Evolutionary conservation across 2,797 vertebrate species (phyloP).

Genomic region (Cuculus canorus): DNA sequence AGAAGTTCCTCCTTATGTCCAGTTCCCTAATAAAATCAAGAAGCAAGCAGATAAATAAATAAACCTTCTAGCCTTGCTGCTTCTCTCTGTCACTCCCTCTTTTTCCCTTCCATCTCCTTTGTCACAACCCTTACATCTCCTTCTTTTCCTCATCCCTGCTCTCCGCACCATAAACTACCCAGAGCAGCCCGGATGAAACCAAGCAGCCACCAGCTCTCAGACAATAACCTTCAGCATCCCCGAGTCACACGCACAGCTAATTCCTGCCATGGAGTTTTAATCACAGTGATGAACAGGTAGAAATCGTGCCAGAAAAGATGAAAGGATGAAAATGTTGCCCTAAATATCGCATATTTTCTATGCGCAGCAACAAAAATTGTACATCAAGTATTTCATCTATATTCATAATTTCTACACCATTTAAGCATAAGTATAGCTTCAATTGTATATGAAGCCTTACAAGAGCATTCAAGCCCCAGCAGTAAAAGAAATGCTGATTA

Average conservation of each 20-base stretch:
- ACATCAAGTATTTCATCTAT: constrained; percentile 44
- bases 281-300: constrained; percentile 25
- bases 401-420: constrained; percentile 61
- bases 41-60: background rate
- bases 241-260: background rate
- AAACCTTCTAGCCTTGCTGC: background rate
- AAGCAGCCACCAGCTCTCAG: background rate
- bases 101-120: background rate
- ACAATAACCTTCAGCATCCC: background rate
- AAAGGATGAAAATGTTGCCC: constrained; percentile 48
- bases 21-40: background rate
- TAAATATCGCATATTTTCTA: constrained; percentile 29
- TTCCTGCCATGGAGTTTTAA: constrained; percentile 23
- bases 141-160: background rate
- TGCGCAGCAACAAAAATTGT: background rate
- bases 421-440: constrained; percentile 46
- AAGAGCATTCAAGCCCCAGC: constrained; percentile 31
- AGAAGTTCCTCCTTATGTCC: no score
- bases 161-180: background rate
- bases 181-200: background rate
- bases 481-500: constrained; percentile 65
- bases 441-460: constrained; percentile 40
- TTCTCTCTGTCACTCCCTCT: background rate
- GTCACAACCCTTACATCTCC: background rate
- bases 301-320: constrained; percentile 53